phyloP scores from a whole-genome alignment of 2,888 invertebrate genomes.

The Crematogaster levior region DNA sequence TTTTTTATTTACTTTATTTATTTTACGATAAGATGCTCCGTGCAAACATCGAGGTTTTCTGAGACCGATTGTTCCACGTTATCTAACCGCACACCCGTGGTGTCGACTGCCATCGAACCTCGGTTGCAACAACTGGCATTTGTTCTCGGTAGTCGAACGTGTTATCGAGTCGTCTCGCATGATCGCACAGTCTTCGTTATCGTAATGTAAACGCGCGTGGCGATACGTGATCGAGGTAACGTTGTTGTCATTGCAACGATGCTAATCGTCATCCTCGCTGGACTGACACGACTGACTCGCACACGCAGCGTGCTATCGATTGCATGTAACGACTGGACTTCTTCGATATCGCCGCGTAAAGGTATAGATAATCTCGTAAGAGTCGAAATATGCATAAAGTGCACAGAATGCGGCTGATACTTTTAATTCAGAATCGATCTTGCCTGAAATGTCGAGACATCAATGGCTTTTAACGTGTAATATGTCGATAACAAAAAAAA shows the following conservation, averaged over 20 bases:
- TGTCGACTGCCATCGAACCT: conserved; percentile 63
- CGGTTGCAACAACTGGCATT: conserved; percentile 57
- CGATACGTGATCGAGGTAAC: conserved; percentile 63
- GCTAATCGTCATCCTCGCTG: conserved; percentile 27
- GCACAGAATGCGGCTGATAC: background rate
- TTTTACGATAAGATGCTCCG: conserved; percentile 23
- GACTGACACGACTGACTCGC: background rate
- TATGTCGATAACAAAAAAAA: background rate
- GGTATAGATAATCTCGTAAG: background rate
- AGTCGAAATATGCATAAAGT: background rate
- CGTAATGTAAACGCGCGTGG: conserved; percentile 67
- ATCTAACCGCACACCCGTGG: conserved; percentile 60
- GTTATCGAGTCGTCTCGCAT: conserved; percentile 66
- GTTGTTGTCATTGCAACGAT: conserved; percentile 36
- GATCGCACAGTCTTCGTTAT: conserved; percentile 66
- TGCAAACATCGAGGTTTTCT: conserved; percentile 29
- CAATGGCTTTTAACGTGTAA: too few relatives aligned
- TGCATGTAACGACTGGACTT: conserved; percentile 10
- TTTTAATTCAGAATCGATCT: background rate
- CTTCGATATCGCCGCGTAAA: background rate
- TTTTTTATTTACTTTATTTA: conserved; percentile 23
- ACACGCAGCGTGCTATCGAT: conserved; percentile 24
- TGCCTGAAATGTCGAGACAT: background rate
- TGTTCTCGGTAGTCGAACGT: conserved; percentile 68
- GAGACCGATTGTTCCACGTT: conserved; percentile 62